Percentiles rank a stretch among this genome's conserved stretches.
These are phyloP conservation scores for Drosophila pegasa DNA, from an alignment of 2,888 invertebrate genomes.

Conservation along the genomic window DNA sequence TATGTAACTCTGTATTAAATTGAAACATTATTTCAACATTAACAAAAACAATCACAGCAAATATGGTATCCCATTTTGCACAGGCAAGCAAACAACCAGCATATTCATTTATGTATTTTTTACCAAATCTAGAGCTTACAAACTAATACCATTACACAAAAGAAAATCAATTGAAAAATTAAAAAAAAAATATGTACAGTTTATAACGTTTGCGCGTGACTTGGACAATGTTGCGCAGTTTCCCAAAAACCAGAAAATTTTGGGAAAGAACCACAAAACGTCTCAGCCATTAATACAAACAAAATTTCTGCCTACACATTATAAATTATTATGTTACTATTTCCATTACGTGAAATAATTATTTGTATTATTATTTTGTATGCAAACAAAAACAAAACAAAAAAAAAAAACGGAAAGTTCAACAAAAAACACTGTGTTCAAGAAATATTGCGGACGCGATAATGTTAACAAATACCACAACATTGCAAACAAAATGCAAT, in stretches of 20 bases:
- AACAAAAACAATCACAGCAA: constrained; percentile 24
- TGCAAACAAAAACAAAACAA: constrained; percentile 28
- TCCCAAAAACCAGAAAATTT: constrained; percentile 26
- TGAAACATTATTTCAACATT: constrained; percentile 44
- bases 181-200: constrained; percentile 62
- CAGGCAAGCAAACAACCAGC: constrained; percentile 15
- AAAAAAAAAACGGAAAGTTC: constrained; percentile 14
- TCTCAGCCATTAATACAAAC: constrained; percentile 33
- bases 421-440: constrained; percentile 68
- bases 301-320: constrained; percentile 67
- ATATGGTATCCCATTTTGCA: constrained; percentile 25
- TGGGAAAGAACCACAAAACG: constrained; percentile 19
- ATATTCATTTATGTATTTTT: constrained; percentile 64
- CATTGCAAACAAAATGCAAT: constrained; percentile 59
- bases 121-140: constrained; percentile 78
- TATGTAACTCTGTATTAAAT: constrained; percentile 68
- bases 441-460: constrained; percentile 62
- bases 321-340: constrained; percentile 69
- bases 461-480: constrained; percentile 61
- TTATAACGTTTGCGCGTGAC: constrained; percentile 56
- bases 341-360: constrained; percentile 56
- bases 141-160: constrained; percentile 17
- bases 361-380: constrained; percentile 76
- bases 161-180: constrained; percentile 9
- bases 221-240: constrained; percentile 39